phyloP scores from a whole-genome alignment of 2,113 vertebrate species.

The Zosterops lateralis region DNA sequence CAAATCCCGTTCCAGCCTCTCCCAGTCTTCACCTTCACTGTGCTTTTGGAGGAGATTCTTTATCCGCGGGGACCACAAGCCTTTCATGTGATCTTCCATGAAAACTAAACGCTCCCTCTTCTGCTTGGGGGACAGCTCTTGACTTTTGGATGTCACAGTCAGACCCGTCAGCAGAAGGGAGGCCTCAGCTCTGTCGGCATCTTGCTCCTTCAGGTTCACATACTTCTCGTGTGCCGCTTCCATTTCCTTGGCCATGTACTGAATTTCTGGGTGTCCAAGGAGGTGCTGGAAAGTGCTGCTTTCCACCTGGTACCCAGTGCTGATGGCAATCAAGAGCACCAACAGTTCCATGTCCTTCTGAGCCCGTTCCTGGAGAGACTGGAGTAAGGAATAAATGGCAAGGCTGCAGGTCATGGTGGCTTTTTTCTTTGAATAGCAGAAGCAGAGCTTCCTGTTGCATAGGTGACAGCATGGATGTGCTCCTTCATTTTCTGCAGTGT shows the following conservation, averaged over 20 bases:
- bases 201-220: constrained; percentile 39
- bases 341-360: constrained; percentile 50
- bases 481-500: constrained; percentile 18
- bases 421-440: not conserved
- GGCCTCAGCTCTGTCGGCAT: constrained; percentile 47
- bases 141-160: not conserved
- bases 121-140: no score
- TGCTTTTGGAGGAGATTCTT: no score
- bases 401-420: constrained; percentile 9
- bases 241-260: constrained; percentile 41
- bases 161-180: constrained; percentile 58
- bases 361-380: not conserved
- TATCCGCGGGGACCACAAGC: no score
- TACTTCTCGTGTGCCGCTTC: constrained; percentile 1
- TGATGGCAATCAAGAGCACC: constrained; percentile 49
- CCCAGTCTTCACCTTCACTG: no score
- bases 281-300: constrained; percentile 37
- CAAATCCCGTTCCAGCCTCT: no score
- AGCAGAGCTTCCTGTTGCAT: not conserved
- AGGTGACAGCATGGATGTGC: not conserved
- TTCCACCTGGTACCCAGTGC: constrained; percentile 35
- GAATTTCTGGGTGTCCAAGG: constrained; percentile 50
- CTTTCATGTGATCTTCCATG: no score
- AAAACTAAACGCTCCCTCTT: no score
- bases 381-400: constrained; percentile 25